These are phyloP conservation scores for cat (Felis catus) DNA, from an alignment of 2,113 vertebrate genomes.

Conservation along the genomic window F.catus_Fca126_mat1.0 CM031423.1:76702501-76703000, in stretches of 20 bases:
- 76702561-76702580: not conserved
- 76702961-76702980: not conserved
- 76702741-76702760: no score
- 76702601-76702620: not conserved
- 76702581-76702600: not conserved
- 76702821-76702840: no score
- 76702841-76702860: no score
- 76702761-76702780: no score
- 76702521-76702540: not conserved
- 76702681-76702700: not conserved
- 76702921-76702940: not conserved
- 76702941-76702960: not conserved
- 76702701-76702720: no score
- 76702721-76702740: no score
- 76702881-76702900: no score
- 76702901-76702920: no score
- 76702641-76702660: not conserved
- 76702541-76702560: not conserved
- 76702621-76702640: not conserved
- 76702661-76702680: no score
- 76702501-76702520: not conserved
- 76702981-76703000: not conserved
- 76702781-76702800: no score
- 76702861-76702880: no score
- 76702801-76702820: no score